Percentiles rank a stretch among this genome's conserved stretches.
phyloP scores from a whole-genome alignment of 1,140 invertebrate genomes.

The Colletes gigas region DNA sequence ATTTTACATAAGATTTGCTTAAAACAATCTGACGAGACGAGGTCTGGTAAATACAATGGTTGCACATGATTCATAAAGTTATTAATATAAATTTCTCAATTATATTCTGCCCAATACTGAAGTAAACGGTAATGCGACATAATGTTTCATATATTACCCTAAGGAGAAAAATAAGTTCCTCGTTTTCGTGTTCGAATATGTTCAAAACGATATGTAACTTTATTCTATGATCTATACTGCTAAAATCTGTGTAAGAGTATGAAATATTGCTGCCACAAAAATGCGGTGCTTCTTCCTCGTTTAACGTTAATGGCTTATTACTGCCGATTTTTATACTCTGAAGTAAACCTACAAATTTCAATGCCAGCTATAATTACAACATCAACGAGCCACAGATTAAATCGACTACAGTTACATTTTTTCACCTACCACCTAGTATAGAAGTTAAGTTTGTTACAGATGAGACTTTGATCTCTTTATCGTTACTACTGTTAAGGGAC shows the following conservation, averaged over 20 bases:
- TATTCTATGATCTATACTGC: conserved; percentile 82
- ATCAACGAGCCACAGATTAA: background rate
- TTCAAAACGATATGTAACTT: conserved; percentile 82
- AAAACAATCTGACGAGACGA: too few species aligned
- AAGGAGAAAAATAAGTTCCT: conserved; percentile 82
- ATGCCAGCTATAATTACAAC: background rate
- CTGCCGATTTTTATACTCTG: conserved; percentile 76
- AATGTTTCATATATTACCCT: conserved; percentile 70
- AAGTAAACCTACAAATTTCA: conserved; percentile 70
- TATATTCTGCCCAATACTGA: too few species aligned
- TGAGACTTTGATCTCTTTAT: conserved; percentile 57
- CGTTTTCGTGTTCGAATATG: conserved; percentile 82
- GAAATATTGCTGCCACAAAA: conserved; percentile 72
- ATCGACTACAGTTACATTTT: background rate
- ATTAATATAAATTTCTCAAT: too few species aligned
- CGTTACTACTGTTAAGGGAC: conserved; percentile 55
- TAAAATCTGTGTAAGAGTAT: conserved; percentile 83
- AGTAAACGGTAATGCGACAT: too few species aligned
- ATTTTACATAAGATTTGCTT: too few species aligned
- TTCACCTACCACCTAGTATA: conserved; percentile 72
- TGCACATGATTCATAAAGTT: too few species aligned
- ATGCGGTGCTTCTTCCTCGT: conserved; percentile 63
- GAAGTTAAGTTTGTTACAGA: conserved; percentile 73
- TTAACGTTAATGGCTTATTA: conserved; percentile 61
- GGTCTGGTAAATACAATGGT: too few species aligned